phyloP scores from a whole-genome alignment of 1,140 invertebrate genomes.

The Pseudomyrmex gracilis region DNA sequence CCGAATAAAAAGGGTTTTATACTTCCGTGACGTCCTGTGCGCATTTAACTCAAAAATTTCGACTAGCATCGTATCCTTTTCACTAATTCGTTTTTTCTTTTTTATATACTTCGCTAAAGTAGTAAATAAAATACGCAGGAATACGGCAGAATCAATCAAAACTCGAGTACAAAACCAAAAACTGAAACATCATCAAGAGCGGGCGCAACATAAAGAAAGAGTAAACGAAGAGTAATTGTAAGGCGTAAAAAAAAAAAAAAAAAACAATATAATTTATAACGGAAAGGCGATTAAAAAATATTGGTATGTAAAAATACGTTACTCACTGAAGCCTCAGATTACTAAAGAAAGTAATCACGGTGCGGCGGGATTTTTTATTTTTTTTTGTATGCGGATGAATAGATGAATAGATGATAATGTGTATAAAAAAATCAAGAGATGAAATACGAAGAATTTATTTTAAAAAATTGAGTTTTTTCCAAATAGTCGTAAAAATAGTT shows the following conservation, averaged over 20 bases:
- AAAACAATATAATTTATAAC: slow-evolving; percentile 54
- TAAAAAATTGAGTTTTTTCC: too few relatives aligned
- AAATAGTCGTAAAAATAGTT: neutral
- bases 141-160: slow-evolving; percentile 76
- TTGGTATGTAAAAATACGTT: slow-evolving; percentile 56
- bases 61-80: slow-evolving; percentile 25
- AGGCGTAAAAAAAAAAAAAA: neutral
- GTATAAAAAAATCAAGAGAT: neutral
- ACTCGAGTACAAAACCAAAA: slow-evolving; percentile 44
- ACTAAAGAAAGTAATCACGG: slow-evolving; percentile 84
- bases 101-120: slow-evolving; percentile 38
- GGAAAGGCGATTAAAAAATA: slow-evolving; percentile 59
- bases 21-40: slow-evolving; percentile 6
- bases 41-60: slow-evolving; percentile 20
- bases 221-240: slow-evolving; percentile 60
- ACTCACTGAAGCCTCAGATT: slow-evolving; percentile 84
- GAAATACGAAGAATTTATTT: too few relatives aligned
- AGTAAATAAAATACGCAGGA: slow-evolving; percentile 67
- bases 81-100: neutral
- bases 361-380: slow-evolving; percentile 74
- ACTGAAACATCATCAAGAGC: slow-evolving; percentile 76
- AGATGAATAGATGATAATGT: neutral
- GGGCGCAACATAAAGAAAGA: slow-evolving; percentile 73
- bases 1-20: slow-evolving; percentile 13
- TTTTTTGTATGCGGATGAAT: slow-evolving; percentile 45